Conservation (phyloP, 2,113 vertebrate species). For the Falcunculus frontatus region DNA sequence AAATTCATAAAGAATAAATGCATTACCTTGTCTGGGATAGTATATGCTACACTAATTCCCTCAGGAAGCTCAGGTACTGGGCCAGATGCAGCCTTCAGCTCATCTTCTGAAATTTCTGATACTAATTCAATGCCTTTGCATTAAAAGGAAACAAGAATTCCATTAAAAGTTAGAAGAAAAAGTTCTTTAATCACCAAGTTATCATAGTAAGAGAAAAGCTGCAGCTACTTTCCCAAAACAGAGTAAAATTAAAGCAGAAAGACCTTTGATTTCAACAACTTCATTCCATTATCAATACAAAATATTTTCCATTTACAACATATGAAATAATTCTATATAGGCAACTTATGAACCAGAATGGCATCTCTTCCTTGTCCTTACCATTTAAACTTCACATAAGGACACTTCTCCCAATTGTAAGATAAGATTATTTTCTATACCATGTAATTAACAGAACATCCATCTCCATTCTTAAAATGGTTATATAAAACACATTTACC, state of each 20-base stretch:
- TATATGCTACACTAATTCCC: conserved; percentile 93
- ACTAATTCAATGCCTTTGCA: conserved; percentile 89
- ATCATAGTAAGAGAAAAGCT: not conserved
- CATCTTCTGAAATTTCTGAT: conserved; percentile 87
- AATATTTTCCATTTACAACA: not conserved
- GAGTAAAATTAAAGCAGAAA: not conserved
- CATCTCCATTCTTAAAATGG: not conserved
- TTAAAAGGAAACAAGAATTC: not conserved
- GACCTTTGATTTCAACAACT: not conserved
- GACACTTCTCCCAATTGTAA: not conserved
- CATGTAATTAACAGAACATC: not conserved
- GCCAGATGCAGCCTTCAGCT: conserved; percentile 84
- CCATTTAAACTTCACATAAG: not conserved
- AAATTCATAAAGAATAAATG: not conserved
- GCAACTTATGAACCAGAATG: not conserved
- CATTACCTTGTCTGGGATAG: conserved; percentile 85
- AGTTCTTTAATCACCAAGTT: not conserved
- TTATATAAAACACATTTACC: not conserved
- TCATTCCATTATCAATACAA: not conserved
- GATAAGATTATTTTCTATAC: not conserved
- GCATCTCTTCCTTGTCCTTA: not conserved
- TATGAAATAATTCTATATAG: not conserved
- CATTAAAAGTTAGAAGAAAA: not conserved
- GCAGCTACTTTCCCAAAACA: not conserved
- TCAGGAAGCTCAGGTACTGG: conserved; percentile 84